Evolutionary conservation across 2,888 invertebrate species (phyloP), one percentile per base, ranked within the genome.

Genomic region (Bellardia bayeri): DNA sequence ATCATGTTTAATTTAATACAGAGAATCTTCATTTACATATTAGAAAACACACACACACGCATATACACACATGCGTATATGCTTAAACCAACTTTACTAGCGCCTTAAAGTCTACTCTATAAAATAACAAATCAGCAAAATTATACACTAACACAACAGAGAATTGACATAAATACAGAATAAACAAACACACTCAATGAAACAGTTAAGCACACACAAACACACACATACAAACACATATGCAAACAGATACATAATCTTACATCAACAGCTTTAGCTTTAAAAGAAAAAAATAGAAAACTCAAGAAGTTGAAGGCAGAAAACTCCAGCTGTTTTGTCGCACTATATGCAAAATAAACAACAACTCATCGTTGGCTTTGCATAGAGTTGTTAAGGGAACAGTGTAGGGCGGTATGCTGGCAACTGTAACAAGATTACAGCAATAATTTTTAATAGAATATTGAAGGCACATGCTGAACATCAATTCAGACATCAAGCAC

Each of bases 391-490:
- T 14, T 13, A 3, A 16, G 23, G 16, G 56, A 3, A 30, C 11
- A 11, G 64, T 33, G 23, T 23, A n/a, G 42, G 54, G n/a, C 16
- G 71, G 4, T 42, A 42, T 33, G n/a, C 13, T 42, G 11, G 78
- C 51, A 71, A 82, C 76, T 78, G 72, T 87, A 87, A 84, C 87
- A 74, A 74, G 63, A 87, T 87, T 80, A 84, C 76, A 84, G 72
- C 83, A 84, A 84, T 76, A 81, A 78, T 71, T 81, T 83, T 84
- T 66, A 81, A 81, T 84, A 78, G 72, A 84, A 84, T 78, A 87
- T 78, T 87, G 81, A 85, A 86, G 88, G 45, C 85, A 85, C 84
- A 82, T 79, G 83, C 85, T 82, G 79, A 88, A 85, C 82, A 85
- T 75, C 75, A 83, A 80, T 68, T 72, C 61, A 74, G 13, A 16